These are phyloP conservation scores for Caenorhabditis sp. DNA, from an alignment of 2,888 invertebrate species.

Conservation along the genomic window DNA sequence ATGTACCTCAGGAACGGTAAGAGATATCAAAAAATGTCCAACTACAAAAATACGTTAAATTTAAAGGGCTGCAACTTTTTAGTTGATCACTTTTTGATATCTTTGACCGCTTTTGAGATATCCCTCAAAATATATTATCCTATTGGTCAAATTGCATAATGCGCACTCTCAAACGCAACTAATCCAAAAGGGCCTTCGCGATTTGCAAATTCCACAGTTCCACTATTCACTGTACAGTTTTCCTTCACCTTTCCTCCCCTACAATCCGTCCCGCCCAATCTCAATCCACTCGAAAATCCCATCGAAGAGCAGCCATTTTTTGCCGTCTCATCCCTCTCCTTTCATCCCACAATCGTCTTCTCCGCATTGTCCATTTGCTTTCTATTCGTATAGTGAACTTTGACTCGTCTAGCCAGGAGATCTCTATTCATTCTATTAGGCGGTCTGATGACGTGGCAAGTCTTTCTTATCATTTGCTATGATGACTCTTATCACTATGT, in stretches of 20 bases:
- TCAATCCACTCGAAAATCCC: slow-evolving; percentile 55
- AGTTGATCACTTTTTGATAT: too few relatives aligned
- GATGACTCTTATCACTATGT: not conserved
- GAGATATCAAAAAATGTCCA: too few relatives aligned
- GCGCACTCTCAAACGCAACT: too few relatives aligned
- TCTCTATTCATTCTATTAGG: not conserved
- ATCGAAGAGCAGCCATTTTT: slow-evolving; percentile 48
- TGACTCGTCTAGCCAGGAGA: too few relatives aligned
- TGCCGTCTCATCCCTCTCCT: slow-evolving; percentile 6
- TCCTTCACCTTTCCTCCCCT: not conserved
- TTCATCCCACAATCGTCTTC: too few relatives aligned
- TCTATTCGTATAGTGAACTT: slow-evolving; percentile 3
- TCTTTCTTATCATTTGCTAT: not conserved
- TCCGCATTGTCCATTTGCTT: slow-evolving; percentile 15
- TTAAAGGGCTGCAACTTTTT: too few relatives aligned
- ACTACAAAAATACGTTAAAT: too few relatives aligned
- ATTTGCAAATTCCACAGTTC: not conserved
- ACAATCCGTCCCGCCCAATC: slow-evolving; percentile 48
- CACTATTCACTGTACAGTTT: not conserved
- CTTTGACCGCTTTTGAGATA: too few relatives aligned
- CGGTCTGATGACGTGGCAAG: slow-evolving; percentile 39
- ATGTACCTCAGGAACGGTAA: too few relatives aligned
- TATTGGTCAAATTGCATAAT: too few relatives aligned
- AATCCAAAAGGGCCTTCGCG: too few relatives aligned
- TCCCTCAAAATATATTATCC: too few relatives aligned